Base-by-base conservation (phyloP, 2,888 invertebrate species). In the Cenopis cana region DNA sequence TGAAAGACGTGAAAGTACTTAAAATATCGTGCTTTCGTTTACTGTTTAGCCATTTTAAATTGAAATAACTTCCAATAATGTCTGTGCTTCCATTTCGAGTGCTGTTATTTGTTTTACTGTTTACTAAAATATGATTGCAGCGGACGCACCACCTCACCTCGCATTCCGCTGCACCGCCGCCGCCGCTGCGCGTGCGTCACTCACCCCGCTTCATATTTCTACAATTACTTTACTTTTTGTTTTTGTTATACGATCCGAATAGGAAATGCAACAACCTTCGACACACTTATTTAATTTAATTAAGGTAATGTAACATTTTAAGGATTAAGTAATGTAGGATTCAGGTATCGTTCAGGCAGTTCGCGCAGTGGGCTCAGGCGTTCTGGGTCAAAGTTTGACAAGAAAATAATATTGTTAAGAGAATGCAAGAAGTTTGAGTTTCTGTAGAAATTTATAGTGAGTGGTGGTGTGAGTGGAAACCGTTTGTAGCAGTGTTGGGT, bases 261-360 rank as follows among this genome's bases (percentile, higher is more conserved):
- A 55, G 61, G 59, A 49, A 46, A 62, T 55, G 55, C 49, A 66
- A 33, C 46, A 66, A 46, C 56, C 66, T 66, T 66, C 56, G 49
- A 29, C 33, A 36, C 6, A 20, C 12, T 52, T 20, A 20, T 52
- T 12, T 12, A 14, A 12, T 41, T 41, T 14, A 41, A 41, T 41
- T 14, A 41, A 41, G 5, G 41, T 41, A 41, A 41, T 14, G 41
- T 46, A 46, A 33, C 33, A 8, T n/a, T n/a, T n/a, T n/a, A n/a
- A n/a, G n/a, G n/a, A n/a, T n/a, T n/a, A n/a, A n/a, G n/a, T n/a
- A n/a, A n/a, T n/a, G n/a, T n/a, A n/a, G n/a, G n/a, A n/a, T n/a
- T n/a, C n/a, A n/a, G n/a, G n/a, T n/a, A n/a, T n/a, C n/a, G n/a
- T n/a, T n/a, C n/a, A n/a, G n/a, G n/a, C n/a, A n/a, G n/a, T n/a